Evolutionary conservation across 2,113 vertebrate species (phyloP), one percentile per base, ranked within the genome.

Genomic region (Chaenogobius annularis): DNA sequence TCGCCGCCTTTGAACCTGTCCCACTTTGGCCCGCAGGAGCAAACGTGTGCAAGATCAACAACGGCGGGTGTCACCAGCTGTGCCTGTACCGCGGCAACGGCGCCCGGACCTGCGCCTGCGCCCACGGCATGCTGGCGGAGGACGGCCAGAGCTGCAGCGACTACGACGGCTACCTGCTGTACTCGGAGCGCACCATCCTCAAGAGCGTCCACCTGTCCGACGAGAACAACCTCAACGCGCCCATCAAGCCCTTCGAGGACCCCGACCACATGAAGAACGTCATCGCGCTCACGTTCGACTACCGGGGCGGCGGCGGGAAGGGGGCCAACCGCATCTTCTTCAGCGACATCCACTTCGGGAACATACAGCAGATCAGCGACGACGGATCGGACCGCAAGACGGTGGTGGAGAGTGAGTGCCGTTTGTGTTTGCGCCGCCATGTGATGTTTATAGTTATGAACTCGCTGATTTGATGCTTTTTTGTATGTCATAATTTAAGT

Each of bases 311-410:
- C 10, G 92, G 94, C 43, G 92, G 92, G 6, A 95, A 94, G 9
- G 96, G 95, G 62, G 94, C 95, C 0, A 98, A 97, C 75, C 96
- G 96, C 19, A 95, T 99, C 75, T 99, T 99, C 94, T 99, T 95
- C 92, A 99, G 97, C 0, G 97, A 99, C 88, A 99, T 99, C 88
- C 97, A 99, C 91, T 99, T 97, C 0, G 97, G 97, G 11, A 98
- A 99, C 93, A 99, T 99, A 84, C 97, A 99, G 88, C 96, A 96
- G 89, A 97, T 99, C 93, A 97, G 95, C 0, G 96, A 99, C 0
- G 96, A 99, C 0, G 97, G 97, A 44, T 95, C 95, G 0, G 94
- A 95, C 7, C 93, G 96, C 80, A 96, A 87, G 83, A 98, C 96
- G 13, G 94, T 99, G 0, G 97, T 99, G 69, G 97, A 99, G 82